phyloP scores from a whole-genome alignment of 2,113 vertebrate species.

The Microtus pennsylvanicus region DNA sequence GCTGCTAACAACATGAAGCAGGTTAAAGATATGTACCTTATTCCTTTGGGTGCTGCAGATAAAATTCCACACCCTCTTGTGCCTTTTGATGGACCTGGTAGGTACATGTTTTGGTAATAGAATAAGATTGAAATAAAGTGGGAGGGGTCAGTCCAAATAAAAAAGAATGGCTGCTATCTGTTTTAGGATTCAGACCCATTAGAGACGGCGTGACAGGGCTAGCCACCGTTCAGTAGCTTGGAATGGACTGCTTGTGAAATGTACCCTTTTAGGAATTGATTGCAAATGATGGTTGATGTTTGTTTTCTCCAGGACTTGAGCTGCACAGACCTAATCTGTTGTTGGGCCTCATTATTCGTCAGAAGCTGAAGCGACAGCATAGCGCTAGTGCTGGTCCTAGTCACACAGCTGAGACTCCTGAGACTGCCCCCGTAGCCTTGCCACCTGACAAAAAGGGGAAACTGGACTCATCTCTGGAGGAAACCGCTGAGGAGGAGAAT shows the following conservation, averaged over 20 bases:
- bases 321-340: slow-evolving; percentile 95
- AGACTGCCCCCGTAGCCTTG: slow-evolving; percentile 84
- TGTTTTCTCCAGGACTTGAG: slow-evolving; percentile 93
- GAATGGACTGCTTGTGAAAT: slow-evolving; percentile 12
- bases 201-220: background rate
- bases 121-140: slow-evolving; percentile 1
- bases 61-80: slow-evolving; percentile 99
- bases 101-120: slow-evolving; percentile 70
- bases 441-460: slow-evolving; percentile 92
- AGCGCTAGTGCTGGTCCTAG: slow-evolving; percentile 79
- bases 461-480: slow-evolving; percentile 85
- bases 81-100: slow-evolving; percentile 99
- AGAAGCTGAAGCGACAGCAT: slow-evolving; percentile 94
- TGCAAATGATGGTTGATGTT: slow-evolving; percentile 67
- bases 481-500: slow-evolving; percentile 90
- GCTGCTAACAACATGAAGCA: slow-evolving; percentile 97
- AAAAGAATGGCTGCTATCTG: background rate
- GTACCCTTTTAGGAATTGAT: background rate
- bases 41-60: slow-evolving; percentile 95
- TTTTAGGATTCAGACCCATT: background rate
- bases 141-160: background rate
- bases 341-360: slow-evolving; percentile 96
- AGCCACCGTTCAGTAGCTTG: background rate
- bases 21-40: slow-evolving; percentile 99
- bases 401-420: slow-evolving; percentile 88